phyloP scores from a whole-genome alignment of 2,113 vertebrate genomes.

The pig (Sus scrofa) region DNA sequence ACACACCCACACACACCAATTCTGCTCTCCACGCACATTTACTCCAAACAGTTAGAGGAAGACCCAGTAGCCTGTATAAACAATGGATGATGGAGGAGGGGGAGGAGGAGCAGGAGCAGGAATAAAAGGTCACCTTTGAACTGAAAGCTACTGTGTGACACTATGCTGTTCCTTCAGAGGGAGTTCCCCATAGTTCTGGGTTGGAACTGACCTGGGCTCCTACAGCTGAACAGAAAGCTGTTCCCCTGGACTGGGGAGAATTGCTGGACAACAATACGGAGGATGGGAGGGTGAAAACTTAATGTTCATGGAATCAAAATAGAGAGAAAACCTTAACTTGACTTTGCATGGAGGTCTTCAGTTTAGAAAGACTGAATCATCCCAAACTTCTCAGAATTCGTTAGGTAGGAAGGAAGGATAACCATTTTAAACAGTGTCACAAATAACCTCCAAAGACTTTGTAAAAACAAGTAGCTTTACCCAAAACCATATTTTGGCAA shows the following conservation, averaged over 20 bases:
- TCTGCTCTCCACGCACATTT: not conserved
- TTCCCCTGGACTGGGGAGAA: not conserved
- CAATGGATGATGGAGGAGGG: not conserved
- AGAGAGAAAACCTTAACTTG: not conserved
- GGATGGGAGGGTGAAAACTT: not conserved
- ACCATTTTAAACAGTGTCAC: not conserved
- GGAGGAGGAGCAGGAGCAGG: too few relatives aligned
- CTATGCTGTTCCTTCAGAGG: not conserved
- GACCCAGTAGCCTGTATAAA: slow-evolving; percentile 50
- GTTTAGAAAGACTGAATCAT: not conserved
- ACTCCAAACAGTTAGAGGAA: not conserved
- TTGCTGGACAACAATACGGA: not conserved
- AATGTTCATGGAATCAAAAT: not conserved
- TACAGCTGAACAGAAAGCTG: not conserved
- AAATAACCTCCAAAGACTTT: not conserved
- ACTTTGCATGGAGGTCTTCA: not conserved
- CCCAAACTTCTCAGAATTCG: not conserved
- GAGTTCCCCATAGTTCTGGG: not conserved
- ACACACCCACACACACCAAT: not conserved
- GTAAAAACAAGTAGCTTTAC: not conserved
- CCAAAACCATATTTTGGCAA: not conserved
- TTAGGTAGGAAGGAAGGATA: not conserved
- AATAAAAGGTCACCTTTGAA: slow-evolving; percentile 63
- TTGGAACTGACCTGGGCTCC: not conserved
- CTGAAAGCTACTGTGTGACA: not conserved